Evolutionary conservation across 2,113 vertebrate species (phyloP).

Genomic region (Rhinoptilus africanus): DNA sequence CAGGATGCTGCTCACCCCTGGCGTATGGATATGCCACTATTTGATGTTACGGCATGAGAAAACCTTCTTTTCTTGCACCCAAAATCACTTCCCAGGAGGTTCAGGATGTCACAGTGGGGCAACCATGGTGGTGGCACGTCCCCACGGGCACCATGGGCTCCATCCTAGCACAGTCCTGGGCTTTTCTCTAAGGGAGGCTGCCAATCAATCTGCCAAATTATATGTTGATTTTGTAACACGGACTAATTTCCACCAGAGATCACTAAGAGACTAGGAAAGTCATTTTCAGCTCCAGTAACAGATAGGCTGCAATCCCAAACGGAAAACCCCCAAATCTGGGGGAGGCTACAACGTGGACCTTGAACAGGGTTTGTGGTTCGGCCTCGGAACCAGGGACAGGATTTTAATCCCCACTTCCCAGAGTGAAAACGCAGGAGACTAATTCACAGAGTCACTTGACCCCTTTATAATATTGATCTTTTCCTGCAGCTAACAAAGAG

Average conservation of each 20-base stretch:
- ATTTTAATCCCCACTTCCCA: neutral
- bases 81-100: neutral
- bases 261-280: neutral
- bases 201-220: neutral
- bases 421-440: constrained; percentile 35
- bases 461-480: constrained; percentile 70
- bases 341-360: neutral
- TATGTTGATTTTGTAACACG: neutral
- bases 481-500: constrained; percentile 67
- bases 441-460: constrained; percentile 42
- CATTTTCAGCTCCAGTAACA: neutral
- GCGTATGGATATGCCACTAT: neutral
- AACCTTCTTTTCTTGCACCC: neutral
- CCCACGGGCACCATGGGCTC: neutral
- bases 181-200: neutral
- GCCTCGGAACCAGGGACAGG: neutral
- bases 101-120: accelerated
- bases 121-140: accelerated
- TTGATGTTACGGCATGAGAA: neutral
- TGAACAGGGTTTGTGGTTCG: neutral
- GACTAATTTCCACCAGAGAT: neutral
- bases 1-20: neutral
- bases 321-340: neutral
- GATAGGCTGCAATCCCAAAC: neutral
- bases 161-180: neutral